These are phyloP conservation scores for Lithobates sylvaticus DNA, from an alignment of 2,797 vertebrate genomes.

Conservation along the genomic window DNA sequence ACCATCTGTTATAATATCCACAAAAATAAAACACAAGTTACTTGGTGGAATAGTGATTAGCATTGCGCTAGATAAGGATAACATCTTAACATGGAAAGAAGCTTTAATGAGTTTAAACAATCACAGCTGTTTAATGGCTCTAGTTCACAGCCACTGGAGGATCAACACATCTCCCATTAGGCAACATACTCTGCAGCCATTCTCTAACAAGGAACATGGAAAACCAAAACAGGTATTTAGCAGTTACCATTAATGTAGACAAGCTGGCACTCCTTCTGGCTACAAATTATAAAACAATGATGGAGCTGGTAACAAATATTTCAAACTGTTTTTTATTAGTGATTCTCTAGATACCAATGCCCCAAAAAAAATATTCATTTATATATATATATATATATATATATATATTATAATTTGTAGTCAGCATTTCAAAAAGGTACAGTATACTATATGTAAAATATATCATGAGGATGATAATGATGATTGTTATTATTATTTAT, in stretches of 20 bases:
- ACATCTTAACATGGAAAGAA: constrained; percentile 14
- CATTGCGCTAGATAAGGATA: constrained; percentile 7
- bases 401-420: no score
- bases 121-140: constrained; percentile 35
- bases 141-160: background rate
- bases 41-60: background rate
- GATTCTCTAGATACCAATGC: background rate
- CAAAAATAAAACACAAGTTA: background rate
- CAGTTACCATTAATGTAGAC: constrained; percentile 11
- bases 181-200: background rate
- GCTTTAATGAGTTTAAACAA: constrained; percentile 42
- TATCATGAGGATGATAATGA: no score
- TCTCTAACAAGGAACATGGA: constrained; percentile 16
- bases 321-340: background rate
- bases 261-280: constrained; percentile 13
- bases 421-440: no score
- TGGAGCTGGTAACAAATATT: background rate
- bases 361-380: background rate
- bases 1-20: constrained; percentile 43
- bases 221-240: background rate
- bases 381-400: no score
- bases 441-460: no score
- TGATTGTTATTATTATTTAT: no score
- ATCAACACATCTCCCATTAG: background rate
- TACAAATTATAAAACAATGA: background rate